A percentile compares a stretch with the other conserved stretches of the same genome.
These are phyloP conservation scores for Pampus argenteus DNA, from an alignment of 2,797 vertebrate genomes.

Conservation along the genomic window DNA sequence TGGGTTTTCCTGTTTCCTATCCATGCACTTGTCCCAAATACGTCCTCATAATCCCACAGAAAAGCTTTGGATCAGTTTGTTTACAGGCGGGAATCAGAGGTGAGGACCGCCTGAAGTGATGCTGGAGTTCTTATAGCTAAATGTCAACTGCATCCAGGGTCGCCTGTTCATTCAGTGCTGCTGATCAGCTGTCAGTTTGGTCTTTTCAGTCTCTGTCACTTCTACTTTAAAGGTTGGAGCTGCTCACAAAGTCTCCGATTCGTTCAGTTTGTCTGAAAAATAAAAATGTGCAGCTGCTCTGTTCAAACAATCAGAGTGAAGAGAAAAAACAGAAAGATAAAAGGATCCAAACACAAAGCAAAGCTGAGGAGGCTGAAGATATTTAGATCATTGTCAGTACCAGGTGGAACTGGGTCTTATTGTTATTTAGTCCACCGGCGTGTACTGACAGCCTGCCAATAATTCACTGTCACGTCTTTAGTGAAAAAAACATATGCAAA, in stretches of 20 bases:
- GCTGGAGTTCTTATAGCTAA: neutral
- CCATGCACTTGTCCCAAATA: too few species aligned
- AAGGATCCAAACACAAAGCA: neutral
- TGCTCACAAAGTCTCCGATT: neutral
- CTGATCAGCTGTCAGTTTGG: neutral
- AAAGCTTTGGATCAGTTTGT: neutral
- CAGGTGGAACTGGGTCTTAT: neutral
- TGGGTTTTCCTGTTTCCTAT: too few species aligned
- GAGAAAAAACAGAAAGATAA: too few species aligned
- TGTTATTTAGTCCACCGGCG: neutral
- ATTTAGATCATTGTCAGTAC: neutral
- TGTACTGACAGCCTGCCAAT: neutral
- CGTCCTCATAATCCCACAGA: neutral
- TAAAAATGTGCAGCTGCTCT: neutral
- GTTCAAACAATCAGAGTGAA: neutral
- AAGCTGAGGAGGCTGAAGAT: neutral
- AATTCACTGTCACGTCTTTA: neutral
- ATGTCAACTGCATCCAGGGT: slow-evolving; percentile 5
- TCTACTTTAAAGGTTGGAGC: neutral
- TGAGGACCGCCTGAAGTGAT: neutral
- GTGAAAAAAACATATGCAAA: too few species aligned
- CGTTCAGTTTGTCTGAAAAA: neutral
- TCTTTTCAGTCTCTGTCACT: neutral
- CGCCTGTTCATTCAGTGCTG: slow-evolving; percentile 18
- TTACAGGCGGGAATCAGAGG: neutral